These are phyloP conservation scores for Mobula hypostoma DNA, from an alignment of 2,113 vertebrate species.

Conservation along the genomic window DNA sequence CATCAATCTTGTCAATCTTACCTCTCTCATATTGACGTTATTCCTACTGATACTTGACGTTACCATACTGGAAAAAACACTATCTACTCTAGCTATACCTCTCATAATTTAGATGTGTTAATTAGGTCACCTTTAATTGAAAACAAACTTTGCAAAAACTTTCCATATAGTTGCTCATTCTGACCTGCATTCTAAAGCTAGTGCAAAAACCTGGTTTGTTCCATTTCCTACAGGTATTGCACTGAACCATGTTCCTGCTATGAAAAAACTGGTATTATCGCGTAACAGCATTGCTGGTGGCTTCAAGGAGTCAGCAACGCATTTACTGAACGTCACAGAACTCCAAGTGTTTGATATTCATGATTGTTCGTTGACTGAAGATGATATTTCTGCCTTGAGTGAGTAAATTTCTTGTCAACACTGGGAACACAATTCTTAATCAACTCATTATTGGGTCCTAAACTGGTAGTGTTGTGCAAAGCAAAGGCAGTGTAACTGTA, in stretches of 20 bases:
- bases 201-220: neutral
- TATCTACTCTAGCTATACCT: too few relatives aligned
- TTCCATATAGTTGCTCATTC: too few relatives aligned
- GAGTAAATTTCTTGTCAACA: slow-evolving; percentile 42
- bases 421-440: neutral
- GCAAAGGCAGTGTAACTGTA: too few relatives aligned
- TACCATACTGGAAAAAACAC: too few relatives aligned
- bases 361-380: slow-evolving; percentile 62
- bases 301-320: slow-evolving; percentile 51
- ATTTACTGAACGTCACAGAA: slow-evolving; percentile 57
- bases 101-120: too few relatives aligned
- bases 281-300: slow-evolving; percentile 70
- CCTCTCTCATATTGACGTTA: too few relatives aligned
- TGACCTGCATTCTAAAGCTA: too few relatives aligned
- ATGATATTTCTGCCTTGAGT: slow-evolving; percentile 63
- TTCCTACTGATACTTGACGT: too few relatives aligned
- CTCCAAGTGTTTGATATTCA: slow-evolving; percentile 72
- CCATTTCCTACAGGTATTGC: slow-evolving; percentile 52
- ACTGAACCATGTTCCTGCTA: slow-evolving; percentile 55
- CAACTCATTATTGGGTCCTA: neutral
- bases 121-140: too few relatives aligned
- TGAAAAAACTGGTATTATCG: slow-evolving; percentile 69
- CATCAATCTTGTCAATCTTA: too few relatives aligned
- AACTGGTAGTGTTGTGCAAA: too few relatives aligned
- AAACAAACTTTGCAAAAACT: too few relatives aligned